phyloP scores from a whole-genome alignment of 2,113 vertebrate species.

The Corydoras maculifer region DNA sequence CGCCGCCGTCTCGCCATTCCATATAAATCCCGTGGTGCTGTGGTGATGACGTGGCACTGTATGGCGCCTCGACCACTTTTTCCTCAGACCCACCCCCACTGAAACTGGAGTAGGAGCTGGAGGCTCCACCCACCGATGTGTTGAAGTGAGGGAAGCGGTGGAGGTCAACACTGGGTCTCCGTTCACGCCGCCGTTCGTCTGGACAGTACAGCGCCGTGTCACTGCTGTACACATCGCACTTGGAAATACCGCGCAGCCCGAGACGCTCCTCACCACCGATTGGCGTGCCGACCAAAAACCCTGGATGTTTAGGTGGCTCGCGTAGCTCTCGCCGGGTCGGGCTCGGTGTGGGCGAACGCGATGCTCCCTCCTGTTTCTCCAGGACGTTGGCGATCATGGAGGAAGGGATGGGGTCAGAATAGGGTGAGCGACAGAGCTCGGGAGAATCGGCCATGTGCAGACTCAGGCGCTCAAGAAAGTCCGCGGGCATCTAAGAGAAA shows the following conservation, averaged over 20 bases:
- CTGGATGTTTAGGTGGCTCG: conserved; percentile 68
- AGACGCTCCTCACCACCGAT: conserved; percentile 66
- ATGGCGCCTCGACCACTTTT: conserved; percentile 78
- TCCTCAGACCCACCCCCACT: conserved; percentile 82
- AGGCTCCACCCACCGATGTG: conserved; percentile 71
- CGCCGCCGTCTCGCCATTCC: conserved; percentile 74
- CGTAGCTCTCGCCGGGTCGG: conserved; percentile 77
- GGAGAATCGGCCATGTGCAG: conserved; percentile 81
- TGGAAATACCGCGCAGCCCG: conserved; percentile 72
- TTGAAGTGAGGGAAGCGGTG: conserved; percentile 80
- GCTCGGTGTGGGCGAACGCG: conserved; percentile 68
- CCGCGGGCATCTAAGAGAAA: conserved; percentile 75
- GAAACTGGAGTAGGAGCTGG: conserved; percentile 95
- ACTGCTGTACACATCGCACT: conserved; percentile 86
- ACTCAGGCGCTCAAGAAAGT: conserved; percentile 87
- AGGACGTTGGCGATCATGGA: conserved; percentile 84
- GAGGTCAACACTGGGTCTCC: conserved; percentile 81
- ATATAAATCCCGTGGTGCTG: conserved; percentile 87
- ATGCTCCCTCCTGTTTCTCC: conserved; percentile 81
- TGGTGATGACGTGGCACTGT: conserved; percentile 81
- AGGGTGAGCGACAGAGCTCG: conserved; percentile 77
- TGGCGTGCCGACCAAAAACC: conserved; percentile 55
- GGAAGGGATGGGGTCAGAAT: conserved; percentile 77
- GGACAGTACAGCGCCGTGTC: conserved; percentile 93
- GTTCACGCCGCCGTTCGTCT: conserved; percentile 75